Percentiles rank a stretch among this genome's conserved stretches.
Evolutionary conservation across 2,888 invertebrate species (phyloP).

Genomic region (Chrysolina haemoptera): DNA sequence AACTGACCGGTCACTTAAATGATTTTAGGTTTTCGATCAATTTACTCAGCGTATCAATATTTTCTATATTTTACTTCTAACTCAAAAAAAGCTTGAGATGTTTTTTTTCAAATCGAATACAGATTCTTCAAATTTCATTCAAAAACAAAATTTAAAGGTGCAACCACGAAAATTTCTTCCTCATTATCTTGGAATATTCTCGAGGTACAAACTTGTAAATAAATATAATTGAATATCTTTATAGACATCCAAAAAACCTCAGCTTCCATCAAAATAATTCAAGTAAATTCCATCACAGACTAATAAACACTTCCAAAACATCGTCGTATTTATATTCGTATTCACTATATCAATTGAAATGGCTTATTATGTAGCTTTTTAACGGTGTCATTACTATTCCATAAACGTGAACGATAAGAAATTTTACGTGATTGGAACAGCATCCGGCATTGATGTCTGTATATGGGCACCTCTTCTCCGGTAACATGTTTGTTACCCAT

Average conservation of each 20-base stretch:
- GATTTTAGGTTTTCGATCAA: no score
- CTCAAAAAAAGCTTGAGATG: no score
- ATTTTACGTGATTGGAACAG: conserved; percentile 46
- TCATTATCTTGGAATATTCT: no score
- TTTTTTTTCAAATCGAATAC: no score
- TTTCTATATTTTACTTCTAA: no score
- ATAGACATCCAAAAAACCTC: background rate
- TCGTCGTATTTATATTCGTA: conserved; percentile 32
- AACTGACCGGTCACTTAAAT: no score
- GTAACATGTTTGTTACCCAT: conserved; percentile 43
- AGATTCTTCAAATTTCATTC: no score
- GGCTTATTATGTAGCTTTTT: conserved; percentile 47
- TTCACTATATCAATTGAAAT: conserved; percentile 36
- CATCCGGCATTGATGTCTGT: conserved; percentile 46
- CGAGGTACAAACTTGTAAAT: no score
- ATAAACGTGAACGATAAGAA: conserved; percentile 45
- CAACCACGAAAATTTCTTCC: no score
- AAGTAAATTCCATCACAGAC: conserved; percentile 11
- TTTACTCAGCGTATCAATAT: no score
- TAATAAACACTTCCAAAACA: conserved; percentile 34
- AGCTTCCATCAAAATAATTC: background rate
- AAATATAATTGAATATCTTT: background rate
- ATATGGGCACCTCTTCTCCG: conserved; percentile 46
- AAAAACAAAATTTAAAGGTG: no score
- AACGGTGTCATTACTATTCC: conserved; percentile 47